Evolutionary conservation across 2,797 vertebrate species (phyloP).

Genomic region (Clarias platycephalus): DNA sequence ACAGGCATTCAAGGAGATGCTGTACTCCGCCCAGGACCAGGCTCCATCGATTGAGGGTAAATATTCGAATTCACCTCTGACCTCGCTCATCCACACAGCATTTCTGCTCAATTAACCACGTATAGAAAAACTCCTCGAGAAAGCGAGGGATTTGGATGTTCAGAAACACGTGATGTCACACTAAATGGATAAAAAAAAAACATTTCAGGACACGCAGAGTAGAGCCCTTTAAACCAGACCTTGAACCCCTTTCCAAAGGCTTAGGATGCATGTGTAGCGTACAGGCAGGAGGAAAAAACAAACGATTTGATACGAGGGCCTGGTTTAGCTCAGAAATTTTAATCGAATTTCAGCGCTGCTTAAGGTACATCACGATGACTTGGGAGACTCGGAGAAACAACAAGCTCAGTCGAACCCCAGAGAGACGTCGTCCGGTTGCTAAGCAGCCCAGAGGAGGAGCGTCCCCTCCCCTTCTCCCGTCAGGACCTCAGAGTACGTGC

Average conservation of each 20-base stretch:
- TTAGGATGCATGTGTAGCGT: not conserved
- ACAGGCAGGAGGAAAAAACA: not conserved
- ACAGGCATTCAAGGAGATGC: conserved; percentile 98
- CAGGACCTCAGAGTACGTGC: not conserved
- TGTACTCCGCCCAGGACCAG: conserved; percentile 97
- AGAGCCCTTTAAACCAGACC: no score
- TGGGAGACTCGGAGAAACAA: conserved; percentile 20
- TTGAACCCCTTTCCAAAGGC: not conserved
- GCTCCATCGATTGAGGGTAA: conserved; percentile 99
- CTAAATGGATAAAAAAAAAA: not conserved
- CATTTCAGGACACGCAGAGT: not conserved
- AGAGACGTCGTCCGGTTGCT: conserved; percentile 26
- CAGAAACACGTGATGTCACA: not conserved
- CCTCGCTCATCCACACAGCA: no score
- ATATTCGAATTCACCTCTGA: not conserved
- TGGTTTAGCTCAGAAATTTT: not conserved
- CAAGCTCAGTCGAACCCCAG: conserved; percentile 5
- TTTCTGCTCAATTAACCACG: no score
- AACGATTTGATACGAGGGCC: not conserved
- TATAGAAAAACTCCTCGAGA: not conserved
- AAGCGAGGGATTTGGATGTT: not conserved
- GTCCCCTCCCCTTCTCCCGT: not conserved
- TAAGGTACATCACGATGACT: not conserved
- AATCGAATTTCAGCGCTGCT: not conserved
- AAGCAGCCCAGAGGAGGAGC: conserved; percentile 26